Evolutionary conservation across 1,140 invertebrate genomes (phyloP).

Genomic region (Colletes gigas): DNA sequence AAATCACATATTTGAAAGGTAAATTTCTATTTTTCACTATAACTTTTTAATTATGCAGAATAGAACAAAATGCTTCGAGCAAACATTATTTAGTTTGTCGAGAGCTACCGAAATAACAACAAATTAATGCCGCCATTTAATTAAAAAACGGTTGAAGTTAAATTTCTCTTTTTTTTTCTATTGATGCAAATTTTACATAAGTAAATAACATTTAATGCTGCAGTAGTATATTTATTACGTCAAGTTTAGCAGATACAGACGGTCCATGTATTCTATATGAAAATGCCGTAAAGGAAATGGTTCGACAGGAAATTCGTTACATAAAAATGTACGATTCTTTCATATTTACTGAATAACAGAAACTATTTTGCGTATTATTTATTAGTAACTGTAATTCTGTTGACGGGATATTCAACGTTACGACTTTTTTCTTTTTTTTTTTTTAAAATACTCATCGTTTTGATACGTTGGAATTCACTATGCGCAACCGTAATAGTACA

Average conservation of each 20-base stretch:
- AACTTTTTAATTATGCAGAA: too few relatives aligned
- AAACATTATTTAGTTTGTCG: too few relatives aligned
- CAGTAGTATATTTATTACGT: background rate
- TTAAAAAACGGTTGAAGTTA: too few relatives aligned
- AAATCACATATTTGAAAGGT: too few relatives aligned
- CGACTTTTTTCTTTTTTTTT: background rate
- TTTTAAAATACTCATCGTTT: conserved; percentile 11
- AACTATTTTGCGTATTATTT: too few relatives aligned
- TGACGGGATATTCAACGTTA: background rate
- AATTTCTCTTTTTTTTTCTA: background rate
- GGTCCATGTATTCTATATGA: background rate
- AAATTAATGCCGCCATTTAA: too few relatives aligned
- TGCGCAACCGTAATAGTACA: conserved; percentile 46
- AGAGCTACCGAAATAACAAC: too few relatives aligned
- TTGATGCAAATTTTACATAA: background rate
- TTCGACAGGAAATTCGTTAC: background rate
- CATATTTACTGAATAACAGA: background rate
- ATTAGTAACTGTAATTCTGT: background rate
- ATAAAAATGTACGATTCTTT: background rate
- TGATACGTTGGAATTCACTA: conserved; percentile 11
- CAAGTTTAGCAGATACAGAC: background rate
- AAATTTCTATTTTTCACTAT: too few relatives aligned
- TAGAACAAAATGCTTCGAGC: too few relatives aligned
- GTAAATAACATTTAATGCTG: background rate
- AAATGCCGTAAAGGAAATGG: background rate